These are phyloP conservation scores for Clepsis dumicolana DNA, from an alignment of 2,888 invertebrate genomes.

Conservation along the genomic window DNA sequence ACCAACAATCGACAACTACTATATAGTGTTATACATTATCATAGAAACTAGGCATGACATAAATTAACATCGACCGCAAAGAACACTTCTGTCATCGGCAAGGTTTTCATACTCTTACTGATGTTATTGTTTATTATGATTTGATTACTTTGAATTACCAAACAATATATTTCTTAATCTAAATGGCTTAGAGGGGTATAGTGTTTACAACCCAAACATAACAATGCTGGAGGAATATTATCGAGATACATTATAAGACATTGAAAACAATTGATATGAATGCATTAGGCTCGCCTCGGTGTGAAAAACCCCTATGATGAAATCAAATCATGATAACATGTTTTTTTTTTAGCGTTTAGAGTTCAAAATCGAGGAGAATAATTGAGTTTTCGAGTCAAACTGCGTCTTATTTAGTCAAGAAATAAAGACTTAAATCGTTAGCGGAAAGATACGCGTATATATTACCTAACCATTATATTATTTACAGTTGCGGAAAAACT, in stretches of 20 bases:
- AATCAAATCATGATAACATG: neutral
- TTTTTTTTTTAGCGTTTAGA: neutral
- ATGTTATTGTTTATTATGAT: neutral
- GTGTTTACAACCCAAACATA: neutral
- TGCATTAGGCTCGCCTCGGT: neutral
- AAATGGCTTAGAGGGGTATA: no score
- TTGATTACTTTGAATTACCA: no score
- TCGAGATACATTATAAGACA: neutral
- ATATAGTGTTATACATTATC: no score
- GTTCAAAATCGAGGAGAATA: neutral
- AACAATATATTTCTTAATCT: no score
- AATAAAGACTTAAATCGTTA: neutral
- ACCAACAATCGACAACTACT: no score
- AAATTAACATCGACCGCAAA: no score
- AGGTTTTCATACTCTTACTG: no score
- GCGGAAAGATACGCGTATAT: neutral
- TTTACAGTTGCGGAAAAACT: neutral
- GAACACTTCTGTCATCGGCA: no score
- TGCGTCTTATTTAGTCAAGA: neutral
- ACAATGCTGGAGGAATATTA: neutral
- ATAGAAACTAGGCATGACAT: no score
- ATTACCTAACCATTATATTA: neutral
- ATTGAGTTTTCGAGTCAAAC: neutral
- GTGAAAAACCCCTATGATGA: conserved; percentile 2
- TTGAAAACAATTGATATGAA: neutral